Evolutionary conservation across 1,140 invertebrate species (phyloP), one percentile per base, ranked within the genome.

Genomic region (Anoplolepis gracilipes): DNA sequence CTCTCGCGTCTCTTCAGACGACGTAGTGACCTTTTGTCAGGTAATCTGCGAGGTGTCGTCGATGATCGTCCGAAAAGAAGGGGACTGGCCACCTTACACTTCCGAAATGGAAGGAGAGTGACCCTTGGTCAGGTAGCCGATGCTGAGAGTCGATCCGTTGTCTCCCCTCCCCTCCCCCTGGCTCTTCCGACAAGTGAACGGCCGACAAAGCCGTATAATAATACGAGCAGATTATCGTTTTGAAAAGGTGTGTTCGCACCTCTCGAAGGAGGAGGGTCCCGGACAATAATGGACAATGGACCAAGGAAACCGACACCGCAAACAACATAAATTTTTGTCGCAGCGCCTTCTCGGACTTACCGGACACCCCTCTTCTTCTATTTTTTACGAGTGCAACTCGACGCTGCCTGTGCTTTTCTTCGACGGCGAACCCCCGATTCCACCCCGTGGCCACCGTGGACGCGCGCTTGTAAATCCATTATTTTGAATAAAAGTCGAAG

Each of bases 241-340:
- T 92, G 90, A 93, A 94, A 94, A 93, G 94, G 94, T 94, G 94
- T 94, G 94, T 94, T 94, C 93, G 92, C 94, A 94, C 94, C 94
- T 95, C 94, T 95, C 91, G n/a, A n/a, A 86, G 92, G 91, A 92
- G 92, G 91, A 93, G 93, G 94, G 93, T 93, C 90, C 92, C 90
- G 94, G 93, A 95, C 93, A 94, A 94, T 94, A 85, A 87, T 92
- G 92, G 93, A 95, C 93, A 94, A 95, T 95, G 90, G 93, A 85
- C 88, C 90, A 82, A n/a, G 92, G 94, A 94, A 94, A 95, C 94
- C 92, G 93, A 95, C 91, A 95, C 93, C 92, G 90, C 93, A 94
- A 94, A 95, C 94, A 95, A 93, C 94, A 94, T 94, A 94, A 95
- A 94, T 95, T 94, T 94, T 92, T 91, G 81, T 86, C 70, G 59